Percentiles rank a stretch among this genome's conserved stretches.
Evolutionary conservation across 1,140 invertebrate genomes (phyloP).

Genomic region (Ectropis grisescens): DNA sequence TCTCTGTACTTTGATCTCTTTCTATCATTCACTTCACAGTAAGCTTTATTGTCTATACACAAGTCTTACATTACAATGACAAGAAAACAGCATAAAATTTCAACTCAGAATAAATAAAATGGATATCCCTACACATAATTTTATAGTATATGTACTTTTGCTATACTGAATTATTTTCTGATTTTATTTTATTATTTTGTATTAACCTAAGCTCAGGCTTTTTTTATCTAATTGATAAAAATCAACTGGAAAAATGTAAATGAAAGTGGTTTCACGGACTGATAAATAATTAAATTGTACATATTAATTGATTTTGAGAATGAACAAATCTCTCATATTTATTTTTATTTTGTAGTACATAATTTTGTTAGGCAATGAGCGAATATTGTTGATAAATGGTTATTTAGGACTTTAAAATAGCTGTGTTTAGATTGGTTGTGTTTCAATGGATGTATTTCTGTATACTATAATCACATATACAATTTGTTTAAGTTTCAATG

Average conservation of each 20-base stretch:
- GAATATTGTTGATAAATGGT: slow-evolving; percentile 50
- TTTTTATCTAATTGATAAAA: not conserved
- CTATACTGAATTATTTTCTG: not conserved
- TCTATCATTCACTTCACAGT: too few relatives aligned
- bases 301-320: slow-evolving; percentile 49
- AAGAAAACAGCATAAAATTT: too few relatives aligned
- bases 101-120: too few relatives aligned
- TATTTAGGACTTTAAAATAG: slow-evolving; percentile 54
- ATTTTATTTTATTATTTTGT: not conserved
- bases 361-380: slow-evolving; percentile 33
- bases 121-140: too few relatives aligned
- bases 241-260: not conserved
- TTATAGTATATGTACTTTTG: too few relatives aligned
- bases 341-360: slow-evolving; percentile 35
- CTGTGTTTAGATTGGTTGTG: slow-evolving; percentile 16
- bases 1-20: too few relatives aligned
- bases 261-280: slow-evolving; percentile 25
- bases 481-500: slow-evolving; percentile 23
- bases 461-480: too few relatives aligned
- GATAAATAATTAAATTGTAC: slow-evolving; percentile 46
- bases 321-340: slow-evolving; percentile 63
- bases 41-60: too few relatives aligned
- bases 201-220: not conserved
- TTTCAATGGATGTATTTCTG: slow-evolving; percentile 40
- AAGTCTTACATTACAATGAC: too few relatives aligned